These are phyloP conservation scores for Cassiopea xamachana DNA, from an alignment of 30 jellyfish, hydroid and myxozoan species.

Conservation along the genomic window DNA sequence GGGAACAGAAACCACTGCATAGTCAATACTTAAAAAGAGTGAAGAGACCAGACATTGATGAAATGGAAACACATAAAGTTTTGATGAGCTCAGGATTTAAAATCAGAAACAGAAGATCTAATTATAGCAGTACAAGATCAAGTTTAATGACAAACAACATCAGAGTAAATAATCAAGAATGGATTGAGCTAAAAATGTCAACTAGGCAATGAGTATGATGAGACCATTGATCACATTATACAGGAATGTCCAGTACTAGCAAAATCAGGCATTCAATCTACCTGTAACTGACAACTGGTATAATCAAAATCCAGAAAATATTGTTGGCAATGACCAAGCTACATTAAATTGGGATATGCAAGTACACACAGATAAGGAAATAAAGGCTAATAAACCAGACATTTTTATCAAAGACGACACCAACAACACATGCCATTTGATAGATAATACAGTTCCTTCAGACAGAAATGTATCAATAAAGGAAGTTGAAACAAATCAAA, in stretches of 20 bases:
- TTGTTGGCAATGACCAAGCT: not conserved
- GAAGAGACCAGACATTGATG: conserved; percentile 9
- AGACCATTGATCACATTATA: conserved; percentile 24
- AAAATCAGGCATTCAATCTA: conserved; percentile 15
- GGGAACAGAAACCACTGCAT: conserved; percentile 5
- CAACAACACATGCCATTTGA: conserved; percentile 14
- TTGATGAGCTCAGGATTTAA: not conserved
- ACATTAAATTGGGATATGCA: conserved; percentile 3
- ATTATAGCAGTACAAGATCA: not conserved
- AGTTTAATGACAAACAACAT: conserved; percentile 19
- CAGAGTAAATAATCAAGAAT: conserved; percentile 11
- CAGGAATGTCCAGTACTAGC: conserved; percentile 28
- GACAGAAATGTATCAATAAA: conserved; percentile 17
- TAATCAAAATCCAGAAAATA: conserved; percentile 6
- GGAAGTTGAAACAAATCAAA: not conserved
- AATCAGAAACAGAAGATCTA: not conserved
- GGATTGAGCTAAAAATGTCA: conserved; percentile 3
- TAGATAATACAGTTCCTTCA: conserved; percentile 1
- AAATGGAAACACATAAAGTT: not conserved
- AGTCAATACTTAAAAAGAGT: not conserved
- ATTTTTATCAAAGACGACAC: not conserved
- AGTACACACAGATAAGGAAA: conserved; percentile 9
- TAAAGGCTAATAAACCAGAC: not conserved
- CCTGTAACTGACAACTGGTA: not conserved
- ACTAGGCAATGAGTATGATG: conserved; percentile 10